Percentiles rank a stretch among this genome's conserved stretches.
Evolutionary conservation across 2,888 invertebrate genomes (phyloP).

Genomic region (Homarus gammarus): DNA sequence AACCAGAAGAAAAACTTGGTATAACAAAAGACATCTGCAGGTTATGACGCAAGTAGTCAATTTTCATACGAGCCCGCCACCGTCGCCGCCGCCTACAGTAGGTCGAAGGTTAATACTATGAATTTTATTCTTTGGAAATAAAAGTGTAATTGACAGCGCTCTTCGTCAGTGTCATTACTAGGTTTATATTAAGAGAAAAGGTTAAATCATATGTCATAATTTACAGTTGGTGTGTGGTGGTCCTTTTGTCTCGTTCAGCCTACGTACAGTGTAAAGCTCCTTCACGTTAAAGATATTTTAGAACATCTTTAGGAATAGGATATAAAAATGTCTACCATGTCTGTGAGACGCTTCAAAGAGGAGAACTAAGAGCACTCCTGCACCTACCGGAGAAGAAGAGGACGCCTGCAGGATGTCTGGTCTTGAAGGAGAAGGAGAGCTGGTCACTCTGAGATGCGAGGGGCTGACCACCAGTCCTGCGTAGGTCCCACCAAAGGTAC

Average conservation of each 20-base stretch:
- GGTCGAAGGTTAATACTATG: no score
- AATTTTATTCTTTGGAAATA: no score
- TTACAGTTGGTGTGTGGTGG: neutral
- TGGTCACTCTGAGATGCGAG: slow-evolving; percentile 94
- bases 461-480: slow-evolving; percentile 90
- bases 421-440: slow-evolving; percentile 94
- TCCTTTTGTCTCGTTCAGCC: neutral
- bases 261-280: neutral
- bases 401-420: slow-evolving; percentile 92
- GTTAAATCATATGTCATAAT: no score
- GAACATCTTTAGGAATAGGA: neutral
- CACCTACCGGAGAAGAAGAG: slow-evolving; percentile 93
- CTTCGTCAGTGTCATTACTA: no score
- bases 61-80: no score
- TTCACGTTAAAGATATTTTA: neutral
- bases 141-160: no score
- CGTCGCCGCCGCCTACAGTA: no score
- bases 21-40: no score
- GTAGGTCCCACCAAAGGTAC: slow-evolving; percentile 94
- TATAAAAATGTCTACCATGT: neutral
- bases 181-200: no score
- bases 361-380: neutral
- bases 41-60: no score
- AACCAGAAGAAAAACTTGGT: no score
- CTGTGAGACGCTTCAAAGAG: no score